Evolutionary conservation across 1,140 invertebrate species (phyloP), one percentile per base, ranked within the genome.

Genomic region (Papilio helenus): DNA sequence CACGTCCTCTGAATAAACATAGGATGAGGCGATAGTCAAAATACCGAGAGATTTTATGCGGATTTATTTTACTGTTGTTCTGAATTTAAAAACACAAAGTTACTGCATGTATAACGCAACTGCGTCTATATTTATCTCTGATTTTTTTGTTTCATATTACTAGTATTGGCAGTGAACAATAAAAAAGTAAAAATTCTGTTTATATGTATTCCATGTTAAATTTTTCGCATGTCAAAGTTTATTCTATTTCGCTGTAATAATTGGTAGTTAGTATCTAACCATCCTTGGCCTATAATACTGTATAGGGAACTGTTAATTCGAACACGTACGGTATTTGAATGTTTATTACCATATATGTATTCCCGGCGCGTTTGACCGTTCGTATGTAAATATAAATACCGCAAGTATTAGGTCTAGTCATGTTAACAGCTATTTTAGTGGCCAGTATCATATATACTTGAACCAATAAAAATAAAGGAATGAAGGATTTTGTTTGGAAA

Each of bases 331-430:
- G 61, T 68, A 68, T 68, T 68, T 68, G 5, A 68, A 68, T 34
- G 26, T 29, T 29, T 68, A 61, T 12, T 14, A 12, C 58, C 58
- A 61, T 23, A 61, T 61, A 26, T 29, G 26, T 68, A 68, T 68
- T 68, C 61, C 12, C 4, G 9, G 29, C 23, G 23, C 61, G 61
- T 16, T 68, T 68, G 61, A 68, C 23, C 61, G 61, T 29, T 68
- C 61, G 23, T 68, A 68, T 29, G 26, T 61, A 26, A 61, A 61
- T 65, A 14, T 23, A 16, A 61, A 61, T 68, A 68, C 51, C 51
- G 51, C 18, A 68, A 68, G 61, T 14, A 68, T 68, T 68, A 68
- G 61, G 26, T 26, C 61, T 44, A 76, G 5, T 76, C 46, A 29
- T 16, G 4, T 51, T 26, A 46, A 73, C 49, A 76, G 26, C 49